Evolutionary conservation across 2,888 invertebrate genomes (phyloP), one percentile per base, ranked within the genome.

Genomic region (Melanostoma mellinum): DNA sequence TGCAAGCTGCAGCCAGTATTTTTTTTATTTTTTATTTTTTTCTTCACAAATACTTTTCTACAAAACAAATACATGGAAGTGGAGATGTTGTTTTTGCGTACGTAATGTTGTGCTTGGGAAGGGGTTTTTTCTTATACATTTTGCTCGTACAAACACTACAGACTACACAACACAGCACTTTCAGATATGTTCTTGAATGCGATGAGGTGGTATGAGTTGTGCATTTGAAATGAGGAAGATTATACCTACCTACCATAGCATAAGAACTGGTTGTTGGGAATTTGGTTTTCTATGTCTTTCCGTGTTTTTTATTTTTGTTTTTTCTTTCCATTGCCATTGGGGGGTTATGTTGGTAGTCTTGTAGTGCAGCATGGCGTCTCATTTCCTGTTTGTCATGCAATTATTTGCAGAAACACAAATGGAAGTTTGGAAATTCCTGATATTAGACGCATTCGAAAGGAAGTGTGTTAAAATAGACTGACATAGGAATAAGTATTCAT

Each of bases 141-240:
- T 65, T 38, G 10, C 40, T 40, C 32, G 6, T 42, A 42, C 20
- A 20, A 20, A 20, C 20, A 20, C 20, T 20, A 20, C 20, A 20
- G 20, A 42, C 42, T 9, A 9, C 6, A 42, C 5, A 42, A n/a
- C 42, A 42, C 8, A 42, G 8, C 42, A 42, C 42, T 9, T 8
- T 6, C 20, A 42, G 8, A 8, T 6, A 5, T 42, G 8, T 42
- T 42, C 9, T 42, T 42, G 42, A 9, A 42, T 42, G 3, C 4
- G 50, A n/a, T 50, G 6, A 20, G 4, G 4, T 52, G 44, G 33
- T 50, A 35, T 60, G 56, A 38, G 58, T 44, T 60, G 67, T 68
- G 75, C 68, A 75, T 75, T 75, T 60, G 38, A 38, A 60, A 68
- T 60, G 50, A 56, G 53, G 33, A 60, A 56, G 40, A 72, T 32